Conservation (phyloP, 2,888 invertebrate genomes). For the Trissoscelio sp. region DNA sequence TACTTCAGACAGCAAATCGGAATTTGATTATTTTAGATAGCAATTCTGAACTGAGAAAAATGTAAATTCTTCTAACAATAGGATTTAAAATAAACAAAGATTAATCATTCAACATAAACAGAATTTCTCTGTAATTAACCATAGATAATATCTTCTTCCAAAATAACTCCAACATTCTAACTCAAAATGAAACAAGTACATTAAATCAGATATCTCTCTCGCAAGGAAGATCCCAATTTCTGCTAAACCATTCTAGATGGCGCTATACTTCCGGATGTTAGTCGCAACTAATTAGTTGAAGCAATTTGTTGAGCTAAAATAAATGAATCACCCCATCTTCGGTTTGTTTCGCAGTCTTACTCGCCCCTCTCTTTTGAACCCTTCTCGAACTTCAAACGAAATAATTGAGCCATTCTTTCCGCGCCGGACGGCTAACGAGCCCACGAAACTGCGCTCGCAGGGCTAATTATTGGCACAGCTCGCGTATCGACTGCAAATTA, state of each 20-base stretch:
- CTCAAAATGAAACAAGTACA: too few species aligned
- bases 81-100: too few species aligned
- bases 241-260: slow-evolving; percentile 22
- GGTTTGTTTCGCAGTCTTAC: slow-evolving; percentile 71
- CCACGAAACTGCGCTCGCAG: slow-evolving; percentile 76
- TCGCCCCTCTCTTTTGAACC: slow-evolving; percentile 70
- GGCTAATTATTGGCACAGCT: slow-evolving; percentile 79
- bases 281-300: slow-evolving; percentile 80
- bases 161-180: too few species aligned
- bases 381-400: slow-evolving; percentile 82
- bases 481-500: slow-evolving; percentile 41
- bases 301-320: slow-evolving; percentile 81
- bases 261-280: slow-evolving; percentile 75
- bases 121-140: too few species aligned
- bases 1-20: too few species aligned
- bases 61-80: too few species aligned
- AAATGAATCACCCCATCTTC: slow-evolving; percentile 77
- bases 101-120: too few species aligned
- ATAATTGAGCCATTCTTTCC: slow-evolving; percentile 82
- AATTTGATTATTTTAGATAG: too few species aligned
- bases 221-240: slow-evolving; percentile 11
- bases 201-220: neutral
- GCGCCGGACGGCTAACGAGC: slow-evolving; percentile 79
- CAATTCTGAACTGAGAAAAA: too few species aligned
- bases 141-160: too few species aligned